phyloP scores from a whole-genome alignment of 2,888 invertebrate genomes.

The Sphinx pinastri region DNA sequence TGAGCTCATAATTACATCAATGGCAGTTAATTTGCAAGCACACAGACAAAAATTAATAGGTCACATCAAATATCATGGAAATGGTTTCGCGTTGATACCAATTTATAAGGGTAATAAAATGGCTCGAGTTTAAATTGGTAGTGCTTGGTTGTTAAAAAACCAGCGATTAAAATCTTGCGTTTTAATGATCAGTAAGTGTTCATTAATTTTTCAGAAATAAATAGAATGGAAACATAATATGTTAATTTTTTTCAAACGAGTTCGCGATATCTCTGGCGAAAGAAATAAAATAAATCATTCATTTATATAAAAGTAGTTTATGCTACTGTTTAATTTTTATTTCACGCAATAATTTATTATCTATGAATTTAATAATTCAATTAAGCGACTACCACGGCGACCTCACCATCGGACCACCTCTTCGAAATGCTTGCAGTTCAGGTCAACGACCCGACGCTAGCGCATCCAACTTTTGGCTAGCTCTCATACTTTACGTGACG shows the following conservation, averaged over 20 bases:
- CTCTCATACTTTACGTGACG: constrained; percentile 70
- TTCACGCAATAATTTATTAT: background rate
- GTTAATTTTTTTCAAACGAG: too few species aligned
- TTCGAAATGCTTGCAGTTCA: constrained; percentile 52
- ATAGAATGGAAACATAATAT: background rate
- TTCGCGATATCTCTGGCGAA: too few species aligned
- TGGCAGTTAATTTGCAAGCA: background rate
- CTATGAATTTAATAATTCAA: background rate
- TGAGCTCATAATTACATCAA: constrained; percentile 15
- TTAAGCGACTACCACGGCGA: constrained; percentile 16
- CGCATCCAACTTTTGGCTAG: constrained; percentile 71
- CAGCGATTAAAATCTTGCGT: background rate
- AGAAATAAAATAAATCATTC: too few species aligned
- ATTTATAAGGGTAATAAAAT: constrained; percentile 10
- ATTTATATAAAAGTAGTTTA: too few species aligned
- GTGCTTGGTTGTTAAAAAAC: background rate
- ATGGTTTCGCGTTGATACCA: constrained; percentile 5
- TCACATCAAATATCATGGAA: constrained; percentile 16
- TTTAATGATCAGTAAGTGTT: constrained; percentile 2
- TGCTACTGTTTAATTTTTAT: background rate
- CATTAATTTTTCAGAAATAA: background rate
- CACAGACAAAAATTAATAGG: background rate
- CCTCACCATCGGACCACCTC: constrained; percentile 23
- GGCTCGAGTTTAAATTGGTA: background rate
- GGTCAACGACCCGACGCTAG: constrained; percentile 54